Base-by-base conservation (phyloP, 2,888 invertebrate genomes). In the Meiosimyza decipiens region DNA sequence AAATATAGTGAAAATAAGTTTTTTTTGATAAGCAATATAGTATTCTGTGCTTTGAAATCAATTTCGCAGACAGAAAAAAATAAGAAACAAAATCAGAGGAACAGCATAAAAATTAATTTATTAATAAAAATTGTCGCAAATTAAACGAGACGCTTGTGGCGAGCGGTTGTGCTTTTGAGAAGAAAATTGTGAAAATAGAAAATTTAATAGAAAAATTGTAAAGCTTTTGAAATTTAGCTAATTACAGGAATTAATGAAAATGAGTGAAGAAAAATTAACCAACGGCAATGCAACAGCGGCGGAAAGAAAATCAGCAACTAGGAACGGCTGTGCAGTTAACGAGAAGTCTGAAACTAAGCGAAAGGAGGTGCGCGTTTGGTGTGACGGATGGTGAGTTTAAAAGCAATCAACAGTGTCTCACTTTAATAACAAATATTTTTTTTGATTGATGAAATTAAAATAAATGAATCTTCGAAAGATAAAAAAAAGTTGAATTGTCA, bases 321-420 rank as follows among this genome's bases (percentile, higher is more conserved):
- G n/a, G 71, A 59, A 64, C 18, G 64, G 64, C 33, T 47, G 47
- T 52, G 65, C 16, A 16, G 16, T 3, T 6, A 72, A 18, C 54
- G 65, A 22, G 50, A 72, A 68, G 50, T 54, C 64, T 22, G 50
- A 63, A 55, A 57, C 33, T 60, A 69, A 51, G 55, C 68, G 64
- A 54, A 75, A 75, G 72, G 78, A 79, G 73, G 72, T 79, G 66
- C 79, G 79, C 50, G 79, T 79, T 22, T 79, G 79, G 79, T 79
- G 79, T 74, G 79, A 79, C 65, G 79, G 79, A 55, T 79, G 79
- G 79, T 79, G 75, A 79, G 79, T 79, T 40, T 74, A 78, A 67
- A 40, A 40, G 4, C 28, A 28, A 28, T 28, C 28, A 28, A 4
- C 28, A 28, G 28, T 3, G 3, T 1, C 1, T 49, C 63, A 49